Percentiles rank a stretch among this genome's conserved stretches.
These are phyloP conservation scores for Macaria notata DNA, from an alignment of 2,888 invertebrate species.

Conservation along the genomic window DNA sequence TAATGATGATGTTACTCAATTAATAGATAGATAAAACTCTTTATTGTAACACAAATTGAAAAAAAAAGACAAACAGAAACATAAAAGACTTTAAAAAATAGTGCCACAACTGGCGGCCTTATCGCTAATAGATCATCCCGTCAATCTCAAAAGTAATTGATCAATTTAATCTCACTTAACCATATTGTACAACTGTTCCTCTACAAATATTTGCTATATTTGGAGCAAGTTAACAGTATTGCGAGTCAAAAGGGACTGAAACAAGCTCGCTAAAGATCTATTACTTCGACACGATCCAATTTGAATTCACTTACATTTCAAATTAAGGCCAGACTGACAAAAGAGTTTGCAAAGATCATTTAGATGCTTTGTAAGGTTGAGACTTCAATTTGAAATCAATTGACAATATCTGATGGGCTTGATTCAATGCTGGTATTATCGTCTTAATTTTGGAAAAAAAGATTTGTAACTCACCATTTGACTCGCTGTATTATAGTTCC, in stretches of 20 bases:
- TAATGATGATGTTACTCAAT: too few relatives aligned
- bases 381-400: constrained; percentile 12
- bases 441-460: too few relatives aligned
- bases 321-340: constrained; percentile 13
- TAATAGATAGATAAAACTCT: too few relatives aligned
- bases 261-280: constrained; percentile 8
- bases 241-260: constrained; percentile 11
- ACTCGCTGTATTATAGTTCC: too few relatives aligned
- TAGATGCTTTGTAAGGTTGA: constrained; percentile 11
- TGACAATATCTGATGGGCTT: constrained; percentile 14
- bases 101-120: too few relatives aligned
- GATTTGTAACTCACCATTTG: too few relatives aligned
- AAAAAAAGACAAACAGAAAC: not conserved
- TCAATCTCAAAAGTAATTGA: constrained; percentile 5
- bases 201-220: constrained; percentile 9
- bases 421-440: too few relatives aligned
- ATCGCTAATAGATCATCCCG: too few relatives aligned
- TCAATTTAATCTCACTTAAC: constrained; percentile 13
- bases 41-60: too few relatives aligned
- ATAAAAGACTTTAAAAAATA: too few relatives aligned
- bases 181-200: constrained; percentile 6
- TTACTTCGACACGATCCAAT: constrained; percentile 16
- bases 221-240: constrained; percentile 15
- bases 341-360: constrained; percentile 9
- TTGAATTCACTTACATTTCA: constrained; percentile 22